These are phyloP conservation scores for Frankliniella fusca DNA, from an alignment of 2,888 invertebrate species.

Conservation along the genomic window DNA sequence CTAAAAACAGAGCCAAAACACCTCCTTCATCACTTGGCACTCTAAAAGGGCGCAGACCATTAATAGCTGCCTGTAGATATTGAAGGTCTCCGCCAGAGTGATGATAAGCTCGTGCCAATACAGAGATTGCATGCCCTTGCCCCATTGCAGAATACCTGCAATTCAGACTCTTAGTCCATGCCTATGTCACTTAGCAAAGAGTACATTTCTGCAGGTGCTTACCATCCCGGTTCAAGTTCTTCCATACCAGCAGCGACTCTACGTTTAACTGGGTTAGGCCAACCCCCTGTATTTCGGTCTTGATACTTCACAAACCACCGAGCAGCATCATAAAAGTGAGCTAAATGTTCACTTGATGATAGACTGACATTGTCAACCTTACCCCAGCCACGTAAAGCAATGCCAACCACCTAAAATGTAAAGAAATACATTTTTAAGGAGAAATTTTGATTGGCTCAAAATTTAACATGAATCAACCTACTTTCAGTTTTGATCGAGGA, in stretches of 20 bases:
- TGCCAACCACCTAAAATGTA: slow-evolving; percentile 54
- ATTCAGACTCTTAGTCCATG: not conserved
- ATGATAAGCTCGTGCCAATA: slow-evolving; percentile 86
- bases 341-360: slow-evolving; percentile 78
- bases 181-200: not conserved
- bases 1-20: slow-evolving; percentile 78
- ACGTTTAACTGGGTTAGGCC: slow-evolving; percentile 84
- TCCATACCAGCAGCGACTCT: slow-evolving; percentile 69
- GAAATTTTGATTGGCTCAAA: not conserved
- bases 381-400: slow-evolving; percentile 68
- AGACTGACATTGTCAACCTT: slow-evolving; percentile 72
- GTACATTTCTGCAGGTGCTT: slow-evolving; percentile 37
- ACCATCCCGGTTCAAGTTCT: slow-evolving; percentile 82
- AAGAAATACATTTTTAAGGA: slow-evolving; percentile 35
- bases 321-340: slow-evolving; percentile 87
- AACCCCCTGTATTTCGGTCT: slow-evolving; percentile 80
- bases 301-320: slow-evolving; percentile 89
- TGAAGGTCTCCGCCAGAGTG: slow-evolving; percentile 68
- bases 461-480: slow-evolving; percentile 42
- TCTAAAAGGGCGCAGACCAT: slow-evolving; percentile 74
- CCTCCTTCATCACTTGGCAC: slow-evolving; percentile 72
- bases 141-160: slow-evolving; percentile 93
- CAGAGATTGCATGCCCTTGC: slow-evolving; percentile 94
- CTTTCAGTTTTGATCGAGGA: slow-evolving; percentile 66
- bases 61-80: slow-evolving; percentile 77